Evolutionary conservation across 1,140 invertebrate species (phyloP), one percentile per base, ranked within the genome.

Genomic region (Chrysopa pallens): DNA sequence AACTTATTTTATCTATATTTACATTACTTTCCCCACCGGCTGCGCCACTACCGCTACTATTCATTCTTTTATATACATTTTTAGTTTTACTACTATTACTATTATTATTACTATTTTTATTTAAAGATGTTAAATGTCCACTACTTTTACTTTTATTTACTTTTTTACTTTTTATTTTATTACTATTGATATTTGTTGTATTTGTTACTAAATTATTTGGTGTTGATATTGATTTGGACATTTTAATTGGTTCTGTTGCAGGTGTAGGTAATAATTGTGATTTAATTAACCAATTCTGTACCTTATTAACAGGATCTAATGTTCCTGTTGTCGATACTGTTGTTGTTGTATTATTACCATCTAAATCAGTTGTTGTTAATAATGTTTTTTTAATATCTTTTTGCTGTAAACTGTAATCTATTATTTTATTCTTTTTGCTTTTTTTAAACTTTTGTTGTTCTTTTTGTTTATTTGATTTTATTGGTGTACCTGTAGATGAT

Each of bases 221-320:
- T 1, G 76, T 80, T 0, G 78, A 80, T 51, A 80, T 85, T 47
- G 72, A 84, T 61, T 78, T 84, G 28, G 70, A 71, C 54, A 57
- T 53, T 9, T 52, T 54, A 9, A 54, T 53, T 8, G 57, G 57
- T 4, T 48, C 50, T 23, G 6, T 60, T 60, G 4, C 8, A 55
- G 48, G 38, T 57, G 60, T 23, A 23, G 17, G 17, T 23, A 23
- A 23, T 33, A 33, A 33, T 7, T 72, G 80, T 0, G 81, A 82
- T 36, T 79, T 80, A 33, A 85, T 52, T n/a, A 87, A 58, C 84
- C 83, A 86, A 44, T 80, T 84, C 44, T 83, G 76, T 6, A 87
- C 84, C 61, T 86, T 86, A 15, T 76, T 79, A 39, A 84, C 70
- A 0, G 83, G 79, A 60, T 83, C 82, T 0, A 12, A 23, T 5